Conservation (phyloP, 1,140 invertebrate genomes). For the Zophobas morio region DNA sequence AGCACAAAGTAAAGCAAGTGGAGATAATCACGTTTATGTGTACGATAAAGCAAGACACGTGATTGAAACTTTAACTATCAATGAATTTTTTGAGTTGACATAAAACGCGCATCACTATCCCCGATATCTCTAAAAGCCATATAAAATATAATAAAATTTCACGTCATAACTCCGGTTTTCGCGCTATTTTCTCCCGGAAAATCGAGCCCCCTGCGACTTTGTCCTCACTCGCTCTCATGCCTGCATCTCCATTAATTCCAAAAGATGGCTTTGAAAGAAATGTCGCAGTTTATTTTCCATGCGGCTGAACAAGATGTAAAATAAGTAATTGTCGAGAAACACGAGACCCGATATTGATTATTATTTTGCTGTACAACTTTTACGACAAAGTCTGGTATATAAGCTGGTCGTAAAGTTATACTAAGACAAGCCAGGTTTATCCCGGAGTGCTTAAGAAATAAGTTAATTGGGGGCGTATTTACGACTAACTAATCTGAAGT, state of each 20-base stretch:
- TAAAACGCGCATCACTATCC: too few relatives aligned
- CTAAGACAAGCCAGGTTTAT: too few relatives aligned
- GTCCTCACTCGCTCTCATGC: background rate
- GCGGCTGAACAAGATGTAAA: background rate
- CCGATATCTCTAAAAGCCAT: background rate
- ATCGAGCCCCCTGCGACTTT: background rate
- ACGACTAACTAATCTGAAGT: too few relatives aligned
- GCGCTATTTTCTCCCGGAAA: too few relatives aligned
- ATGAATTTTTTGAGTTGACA: too few relatives aligned
- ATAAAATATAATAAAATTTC: slow-evolving; percentile 8
- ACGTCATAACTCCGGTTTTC: background rate
- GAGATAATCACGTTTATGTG: too few relatives aligned
- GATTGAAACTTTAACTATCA: too few relatives aligned
- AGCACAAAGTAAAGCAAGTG: too few relatives aligned
- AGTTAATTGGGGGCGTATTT: too few relatives aligned
- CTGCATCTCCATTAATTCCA: background rate
- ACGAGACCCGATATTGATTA: background rate
- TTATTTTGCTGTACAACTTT: background rate
- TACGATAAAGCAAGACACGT: too few relatives aligned
- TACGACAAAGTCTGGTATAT: background rate
- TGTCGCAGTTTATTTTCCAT: background rate
- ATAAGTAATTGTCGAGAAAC: background rate
- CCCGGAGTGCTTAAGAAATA: too few relatives aligned
- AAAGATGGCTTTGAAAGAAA: background rate
- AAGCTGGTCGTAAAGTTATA: too few relatives aligned